phyloP scores from a whole-genome alignment of 2,888 invertebrate genomes.

The Lasioglossum morio region DNA sequence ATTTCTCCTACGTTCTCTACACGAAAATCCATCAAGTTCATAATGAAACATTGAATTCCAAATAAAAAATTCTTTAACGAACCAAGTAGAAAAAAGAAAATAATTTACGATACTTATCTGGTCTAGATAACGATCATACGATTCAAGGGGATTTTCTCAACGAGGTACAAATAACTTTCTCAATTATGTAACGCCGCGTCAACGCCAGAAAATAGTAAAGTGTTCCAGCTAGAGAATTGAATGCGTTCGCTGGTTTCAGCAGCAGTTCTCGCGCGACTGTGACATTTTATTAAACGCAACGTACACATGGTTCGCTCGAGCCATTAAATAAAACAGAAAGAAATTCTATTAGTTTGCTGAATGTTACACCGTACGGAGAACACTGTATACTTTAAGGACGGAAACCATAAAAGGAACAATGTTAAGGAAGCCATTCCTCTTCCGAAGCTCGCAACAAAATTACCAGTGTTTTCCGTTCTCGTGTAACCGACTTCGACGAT shows the following conservation, averaged over 20 bases:
- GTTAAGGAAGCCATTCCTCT: constrained; percentile 1
- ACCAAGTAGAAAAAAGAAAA: not conserved
- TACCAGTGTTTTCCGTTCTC: constrained; percentile 15
- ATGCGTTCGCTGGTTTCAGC: not conserved
- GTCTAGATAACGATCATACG: too few species aligned
- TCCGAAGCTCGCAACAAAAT: constrained; percentile 9
- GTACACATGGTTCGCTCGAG: not conserved
- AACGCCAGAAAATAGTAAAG: not conserved
- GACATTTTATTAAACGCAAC: constrained; percentile 2
- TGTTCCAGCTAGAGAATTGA: not conserved
- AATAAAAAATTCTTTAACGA: not conserved
- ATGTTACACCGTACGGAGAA: not conserved
- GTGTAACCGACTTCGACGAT: not conserved
- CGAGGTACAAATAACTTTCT: not conserved
- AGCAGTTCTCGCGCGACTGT: not conserved
- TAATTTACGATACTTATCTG: not conserved
- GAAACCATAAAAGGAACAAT: not conserved
- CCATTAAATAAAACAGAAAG: not conserved
- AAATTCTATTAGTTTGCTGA: constrained; percentile 4
- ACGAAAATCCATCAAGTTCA: not conserved
- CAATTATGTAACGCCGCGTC: not conserved
- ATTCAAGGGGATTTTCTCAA: not conserved
- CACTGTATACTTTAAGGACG: not conserved
- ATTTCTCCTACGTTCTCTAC: not conserved
- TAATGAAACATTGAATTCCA: not conserved